These are phyloP conservation scores for Drosophila dives DNA, from an alignment of 2,888 invertebrate genomes.

Conservation along the genomic window DNA sequence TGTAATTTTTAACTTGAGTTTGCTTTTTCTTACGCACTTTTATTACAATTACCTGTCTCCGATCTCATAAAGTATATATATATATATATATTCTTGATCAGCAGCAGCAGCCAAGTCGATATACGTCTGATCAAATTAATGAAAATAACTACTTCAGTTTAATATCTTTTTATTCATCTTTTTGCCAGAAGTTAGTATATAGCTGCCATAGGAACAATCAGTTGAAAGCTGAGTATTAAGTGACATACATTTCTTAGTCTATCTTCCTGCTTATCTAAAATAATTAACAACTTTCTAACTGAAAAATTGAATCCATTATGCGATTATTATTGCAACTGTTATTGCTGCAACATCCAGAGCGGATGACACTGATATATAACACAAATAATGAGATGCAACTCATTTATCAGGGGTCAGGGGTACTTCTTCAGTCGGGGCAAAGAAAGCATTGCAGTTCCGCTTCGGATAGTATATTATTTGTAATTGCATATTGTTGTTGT, in stretches of 20 bases:
- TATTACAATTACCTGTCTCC: background rate
- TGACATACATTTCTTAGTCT: background rate
- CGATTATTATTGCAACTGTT: background rate
- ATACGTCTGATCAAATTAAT: background rate
- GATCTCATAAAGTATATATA: background rate
- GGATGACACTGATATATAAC: background rate
- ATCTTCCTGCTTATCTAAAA: background rate
- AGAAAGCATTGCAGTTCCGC: constrained; percentile 36
- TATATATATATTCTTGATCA: background rate
- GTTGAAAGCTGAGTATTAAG: background rate
- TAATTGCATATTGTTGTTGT: constrained; percentile 15
- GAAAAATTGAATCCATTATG: background rate
- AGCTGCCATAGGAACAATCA: background rate
- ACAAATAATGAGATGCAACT: background rate
- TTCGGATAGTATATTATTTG: constrained; percentile 8
- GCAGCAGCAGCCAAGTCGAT: too few species aligned
- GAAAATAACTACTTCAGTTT: too few species aligned
- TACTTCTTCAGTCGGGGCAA: background rate
- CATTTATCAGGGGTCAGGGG: background rate
- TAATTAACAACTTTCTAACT: background rate
- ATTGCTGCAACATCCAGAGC: background rate
- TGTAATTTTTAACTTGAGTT: background rate
- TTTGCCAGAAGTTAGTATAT: background rate
- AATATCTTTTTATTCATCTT: background rate
- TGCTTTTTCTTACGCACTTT: background rate